A percentile compares a stretch with the other conserved stretches of the same genome.
These are phyloP conservation scores for Neotoma lepida DNA, from an alignment of 2,113 vertebrate genomes.

Conservation along the genomic window DNA sequence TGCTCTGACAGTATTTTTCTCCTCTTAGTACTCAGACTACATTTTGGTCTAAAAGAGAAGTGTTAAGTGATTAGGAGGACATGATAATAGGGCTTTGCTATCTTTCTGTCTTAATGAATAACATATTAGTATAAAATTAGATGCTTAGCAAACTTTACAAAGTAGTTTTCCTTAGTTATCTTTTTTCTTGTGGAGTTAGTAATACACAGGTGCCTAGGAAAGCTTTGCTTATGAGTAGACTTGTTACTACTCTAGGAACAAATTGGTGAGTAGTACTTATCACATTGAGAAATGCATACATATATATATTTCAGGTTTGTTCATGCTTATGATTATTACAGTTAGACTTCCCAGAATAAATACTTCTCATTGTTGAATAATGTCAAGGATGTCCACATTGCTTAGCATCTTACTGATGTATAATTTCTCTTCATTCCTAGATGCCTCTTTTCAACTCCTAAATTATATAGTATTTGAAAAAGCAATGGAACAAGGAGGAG, in stretches of 20 bases:
- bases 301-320: slow-evolving; percentile 54
- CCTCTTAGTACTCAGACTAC: slow-evolving; percentile 5
- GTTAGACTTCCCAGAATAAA: slow-evolving; percentile 75
- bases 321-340: slow-evolving; percentile 67
- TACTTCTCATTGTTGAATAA: slow-evolving; percentile 77
- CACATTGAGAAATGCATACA: slow-evolving; percentile 16
- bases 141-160: slow-evolving; percentile 28
- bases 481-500: slow-evolving; percentile 82
- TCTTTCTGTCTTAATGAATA: slow-evolving; percentile 38
- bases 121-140: slow-evolving; percentile 30
- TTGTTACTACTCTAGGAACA: slow-evolving; percentile 55
- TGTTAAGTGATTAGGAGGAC: slow-evolving; percentile 19
- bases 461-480: slow-evolving; percentile 83
- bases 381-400: slow-evolving; percentile 80
- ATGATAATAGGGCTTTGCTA: slow-evolving; percentile 41
- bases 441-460: slow-evolving; percentile 81
- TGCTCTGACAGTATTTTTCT: slow-evolving; percentile 42
- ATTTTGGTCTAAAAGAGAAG: slow-evolving; percentile 49
- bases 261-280: slow-evolving; percentile 63
- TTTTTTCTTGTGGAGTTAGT: slow-evolving; percentile 56
- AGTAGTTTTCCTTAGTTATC: slow-evolving; percentile 51
- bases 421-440: slow-evolving; percentile 81
- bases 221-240: slow-evolving; percentile 60
- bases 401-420: slow-evolving; percentile 82
- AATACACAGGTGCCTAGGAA: slow-evolving; percentile 48